Evolutionary conservation across 1,140 invertebrate species (phyloP), one percentile per base, ranked within the genome.

Genomic region (Drosophila miranda): DNA sequence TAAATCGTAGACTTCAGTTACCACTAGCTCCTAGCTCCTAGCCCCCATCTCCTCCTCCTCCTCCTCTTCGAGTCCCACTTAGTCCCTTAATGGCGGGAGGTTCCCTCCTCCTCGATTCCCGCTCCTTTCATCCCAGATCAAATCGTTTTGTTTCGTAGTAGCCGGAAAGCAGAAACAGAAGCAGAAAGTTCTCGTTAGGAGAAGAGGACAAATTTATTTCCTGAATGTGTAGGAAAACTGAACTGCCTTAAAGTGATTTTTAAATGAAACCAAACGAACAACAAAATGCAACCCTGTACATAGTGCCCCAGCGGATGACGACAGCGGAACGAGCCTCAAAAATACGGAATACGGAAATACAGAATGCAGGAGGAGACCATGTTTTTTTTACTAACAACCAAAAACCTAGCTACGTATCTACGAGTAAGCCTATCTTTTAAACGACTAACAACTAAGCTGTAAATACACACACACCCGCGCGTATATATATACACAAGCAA

Each of bases 181-280:
- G 23, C 58, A 28, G 60, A 28, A 55, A 52, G 63, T 60, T 28
- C 28, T 7, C 28, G 6, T 2, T 7, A 30, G 28, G 28, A 30
- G 28, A 30, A 30, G 28, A 30, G 34, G 30, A 38, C 34, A 38
- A 38, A 38, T 38, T 38, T 1, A 66, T 41, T 51, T 67, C 34
- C 54, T 42, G 62, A 19, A 51, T 48, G 66, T 68, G 62, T 68
- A 80, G 34, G 34, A 62, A 84, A 79, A 23, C 23, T 23, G 23
- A 84, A 84, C 80, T 84, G 81, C 81, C 81, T 84, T 84, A 84
- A 84, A 81, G 81, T 84, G 80, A 84, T 78, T 84, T 84, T 81
- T 74, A 52, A 81, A 62, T 78, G 66, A 79, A 59, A 81, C 61
- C 69, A 71, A 78, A 64, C 69, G 61, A 82, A 68, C 62, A 48